Base-by-base conservation (phyloP, 1,140 invertebrate species). In the Orius laevigatus region DNA sequence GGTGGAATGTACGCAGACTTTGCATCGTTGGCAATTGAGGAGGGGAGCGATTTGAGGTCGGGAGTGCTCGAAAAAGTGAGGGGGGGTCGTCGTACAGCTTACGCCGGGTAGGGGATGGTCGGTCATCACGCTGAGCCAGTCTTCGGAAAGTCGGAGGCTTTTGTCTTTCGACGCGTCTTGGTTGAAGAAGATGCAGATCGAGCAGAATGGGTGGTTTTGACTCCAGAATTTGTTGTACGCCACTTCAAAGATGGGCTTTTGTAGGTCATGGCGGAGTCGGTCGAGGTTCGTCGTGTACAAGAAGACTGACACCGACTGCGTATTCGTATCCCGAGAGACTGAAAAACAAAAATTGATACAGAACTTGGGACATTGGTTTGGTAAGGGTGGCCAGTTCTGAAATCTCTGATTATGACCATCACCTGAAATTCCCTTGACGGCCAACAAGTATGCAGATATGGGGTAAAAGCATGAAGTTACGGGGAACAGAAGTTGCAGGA, bases 1-100 rank as follows among this genome's bases (percentile, higher is more conserved):
- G 11, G 64, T 65, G 1, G 66, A 62, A 38, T 71, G 69, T 11
- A 70, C 67, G 11, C 66, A 67, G 0, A 71, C 63, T 25, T 62
- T 61, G 56, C 69, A 71, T 19, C 62, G 60, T 38, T 60, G 59
- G 53, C 69, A 71, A 20, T 62, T 58, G 18, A 69, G 51, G 25
- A 71, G 55, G 49, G 61, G 66, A 11, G 63, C 59, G 20, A 66
- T 66, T 52, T 65, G 65, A 3, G 62, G 58, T 5, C 18, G 31
- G 2, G 10, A 15, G 18, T 25, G 20, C 11, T 48, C 45, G 36
- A 43, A 51, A n/a, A 46, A 12, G 20, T 12, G 34, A 11, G 40
- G 32, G n/a, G 31, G 36, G 15, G 41, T 33, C 8, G 12, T 10
- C 6, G 41, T 43, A 25, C 8, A 8, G 8, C 20, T 48, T 15